phyloP scores from a whole-genome alignment of 1,140 invertebrate species.

The Tetramorium simillimum region DNA sequence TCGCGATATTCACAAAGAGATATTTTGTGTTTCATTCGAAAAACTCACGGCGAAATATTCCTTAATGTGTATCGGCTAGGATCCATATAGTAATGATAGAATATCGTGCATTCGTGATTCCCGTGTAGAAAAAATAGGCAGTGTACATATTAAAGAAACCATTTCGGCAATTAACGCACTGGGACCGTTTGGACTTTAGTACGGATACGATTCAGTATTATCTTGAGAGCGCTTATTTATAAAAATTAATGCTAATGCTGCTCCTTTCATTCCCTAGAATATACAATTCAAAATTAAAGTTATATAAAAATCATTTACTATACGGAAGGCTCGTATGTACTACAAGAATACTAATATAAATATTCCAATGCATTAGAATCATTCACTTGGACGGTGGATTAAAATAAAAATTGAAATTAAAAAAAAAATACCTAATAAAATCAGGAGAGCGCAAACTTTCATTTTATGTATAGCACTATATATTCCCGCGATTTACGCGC shows the following conservation, averaged over 20 bases:
- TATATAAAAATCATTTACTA: background rate
- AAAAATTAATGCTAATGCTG: conserved; percentile 54
- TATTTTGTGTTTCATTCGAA: conserved; percentile 2
- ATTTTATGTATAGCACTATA: background rate
- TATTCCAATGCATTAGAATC: conserved; percentile 11
- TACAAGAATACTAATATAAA: conserved; percentile 23
- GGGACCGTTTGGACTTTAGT: conserved; percentile 20
- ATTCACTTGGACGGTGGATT: background rate
- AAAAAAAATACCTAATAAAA: conserved; percentile 7
- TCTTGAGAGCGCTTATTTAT: conserved; percentile 19
- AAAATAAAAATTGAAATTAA: conserved; percentile 16
- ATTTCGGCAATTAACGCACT: conserved; percentile 38
- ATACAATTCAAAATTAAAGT: conserved; percentile 7
- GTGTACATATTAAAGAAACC: conserved; percentile 67
- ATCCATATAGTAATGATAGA: conserved; percentile 23
- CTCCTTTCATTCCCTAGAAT: background rate
- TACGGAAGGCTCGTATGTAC: conserved; percentile 14
- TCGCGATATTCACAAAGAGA: conserved; percentile 19
- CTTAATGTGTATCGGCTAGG: conserved; percentile 46
- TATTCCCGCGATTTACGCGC: background rate
- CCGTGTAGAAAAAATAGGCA: conserved; percentile 67
- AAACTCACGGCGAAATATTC: conserved; percentile 51
- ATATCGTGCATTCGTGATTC: conserved; percentile 31
- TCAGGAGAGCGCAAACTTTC: background rate
- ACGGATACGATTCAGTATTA: conserved; percentile 14